A percentile compares a stretch with the other conserved stretches of the same genome.
Conservation (phyloP, 2,888 invertebrate genomes). For the Diloba caeruleocephala region DNA sequence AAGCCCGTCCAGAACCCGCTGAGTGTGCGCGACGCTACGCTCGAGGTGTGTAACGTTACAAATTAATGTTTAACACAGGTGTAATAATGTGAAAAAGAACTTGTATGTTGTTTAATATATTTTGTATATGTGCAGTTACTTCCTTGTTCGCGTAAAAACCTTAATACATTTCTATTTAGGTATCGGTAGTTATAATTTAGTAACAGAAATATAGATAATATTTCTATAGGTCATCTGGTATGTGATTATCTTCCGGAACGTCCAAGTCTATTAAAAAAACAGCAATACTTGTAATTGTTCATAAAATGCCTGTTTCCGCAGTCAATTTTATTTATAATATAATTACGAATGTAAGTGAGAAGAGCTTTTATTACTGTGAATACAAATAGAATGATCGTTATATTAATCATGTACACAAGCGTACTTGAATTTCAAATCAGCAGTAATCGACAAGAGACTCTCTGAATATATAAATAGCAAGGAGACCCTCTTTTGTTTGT, state of each 20-base stretch:
- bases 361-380: slow-evolving; percentile 33
- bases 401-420: slow-evolving; percentile 21
- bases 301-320: slow-evolving; percentile 13
- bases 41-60: slow-evolving; percentile 87
- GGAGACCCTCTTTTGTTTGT: slow-evolving; percentile 26
- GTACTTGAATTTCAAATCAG: slow-evolving; percentile 31
- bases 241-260: neutral
- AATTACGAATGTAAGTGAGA: slow-evolving; percentile 28
- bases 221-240: too few species aligned
- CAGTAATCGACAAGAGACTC: slow-evolving; percentile 9
- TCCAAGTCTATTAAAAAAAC: neutral
- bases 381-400: slow-evolving; percentile 23
- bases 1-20: slow-evolving; percentile 95
- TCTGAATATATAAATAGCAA: slow-evolving; percentile 32
- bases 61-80: slow-evolving; percentile 17
- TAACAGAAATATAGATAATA: too few species aligned
- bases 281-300: slow-evolving; percentile 23
- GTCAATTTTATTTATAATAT: slow-evolving; percentile 18
- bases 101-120: slow-evolving; percentile 3
- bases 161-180: neutral
- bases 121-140: slow-evolving; percentile 8
- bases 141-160: slow-evolving; percentile 1
- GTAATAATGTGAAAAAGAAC: slow-evolving; percentile 8
- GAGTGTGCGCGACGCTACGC: slow-evolving; percentile 95
- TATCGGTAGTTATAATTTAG: neutral